Evolutionary conservation across 2,888 invertebrate genomes (phyloP), one percentile per base, ranked within the genome.

Genomic region (Furcula furcula): DNA sequence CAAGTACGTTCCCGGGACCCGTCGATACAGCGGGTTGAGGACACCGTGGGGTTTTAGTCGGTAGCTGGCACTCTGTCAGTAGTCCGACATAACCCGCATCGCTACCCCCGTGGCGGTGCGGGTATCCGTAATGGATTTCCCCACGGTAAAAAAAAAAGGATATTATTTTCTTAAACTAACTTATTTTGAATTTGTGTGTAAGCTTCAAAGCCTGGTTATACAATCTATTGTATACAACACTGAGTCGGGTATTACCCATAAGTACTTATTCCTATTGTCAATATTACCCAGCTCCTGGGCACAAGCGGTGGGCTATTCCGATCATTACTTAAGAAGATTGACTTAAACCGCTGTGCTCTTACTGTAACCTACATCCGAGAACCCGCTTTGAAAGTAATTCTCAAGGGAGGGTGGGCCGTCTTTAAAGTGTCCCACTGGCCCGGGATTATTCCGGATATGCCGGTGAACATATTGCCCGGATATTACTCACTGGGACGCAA

Each of bases 391-490:
- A 21, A 9, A 11, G 11, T 23, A 1, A 4, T 7, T 10, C 23
- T 7, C 23, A 2, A 12, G 23, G 23, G 23, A 23, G 11, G 7
- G 11, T 12, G 10, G 34, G 32, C 46, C 52, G 62, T 65, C 60
- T n/a, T n/a, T n/a, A 72, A 70, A 73, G 72, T 66, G 67, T 62
- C 49, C 34, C 29, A 35, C 53, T 46, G 34, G 40, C 42, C 55
- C 50, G 44, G 61, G 67, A 70, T 72, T 69, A 73, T 62, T 47
- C 40, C 50, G 36, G 61, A 66, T 65, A 63, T 54, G 43, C 60
- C 34, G 36, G 20, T 7, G 49, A 64, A 70, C 65, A 66, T 71
- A 74, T 70, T 65, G 46, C 58, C 46, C 35, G 63, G 52, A 52
- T 62, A 63, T 65, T 61, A 62, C 60, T 61, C 61, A 55, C 53